Percentiles rank a stretch among this genome's conserved stretches.
Evolutionary conservation across 1,140 invertebrate genomes (phyloP).

Genomic region (Bombus sylvicola): DNA sequence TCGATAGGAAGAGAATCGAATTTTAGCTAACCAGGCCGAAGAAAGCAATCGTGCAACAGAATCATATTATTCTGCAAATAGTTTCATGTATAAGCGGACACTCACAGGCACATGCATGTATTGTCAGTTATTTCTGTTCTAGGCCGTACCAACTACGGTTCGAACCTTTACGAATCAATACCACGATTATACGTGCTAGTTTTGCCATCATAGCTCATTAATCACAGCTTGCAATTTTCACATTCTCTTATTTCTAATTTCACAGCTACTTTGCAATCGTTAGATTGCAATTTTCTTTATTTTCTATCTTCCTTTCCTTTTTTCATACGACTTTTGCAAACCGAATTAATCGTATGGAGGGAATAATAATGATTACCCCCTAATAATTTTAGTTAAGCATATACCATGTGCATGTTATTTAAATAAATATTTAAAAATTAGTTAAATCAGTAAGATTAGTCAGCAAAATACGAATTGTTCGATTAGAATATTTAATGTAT

Average conservation of each 20-base stretch:
- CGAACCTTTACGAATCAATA: constrained; percentile 64
- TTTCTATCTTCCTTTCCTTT: too few relatives aligned
- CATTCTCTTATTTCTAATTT: constrained; percentile 33
- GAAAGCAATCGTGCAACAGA: not conserved
- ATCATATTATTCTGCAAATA: constrained; percentile 15
- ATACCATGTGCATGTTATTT: too few relatives aligned
- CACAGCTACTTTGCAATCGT: not conserved
- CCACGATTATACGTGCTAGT: constrained; percentile 52
- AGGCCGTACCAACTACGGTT: constrained; percentile 66
- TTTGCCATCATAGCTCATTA: constrained; percentile 41
- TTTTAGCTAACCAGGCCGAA: not conserved
- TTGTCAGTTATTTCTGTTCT: constrained; percentile 73
- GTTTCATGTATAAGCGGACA: not conserved
- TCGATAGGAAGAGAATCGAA: constrained; percentile 17
- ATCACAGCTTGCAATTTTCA: constrained; percentile 25
- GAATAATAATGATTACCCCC: not conserved
- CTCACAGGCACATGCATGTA: constrained; percentile 19
- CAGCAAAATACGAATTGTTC: too few relatives aligned
- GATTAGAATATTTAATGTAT: too few relatives aligned
- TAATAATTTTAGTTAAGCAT: too few relatives aligned
- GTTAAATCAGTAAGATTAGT: too few relatives aligned
- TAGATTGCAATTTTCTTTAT: not conserved
- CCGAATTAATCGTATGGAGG: not conserved
- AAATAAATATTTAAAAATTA: too few relatives aligned
- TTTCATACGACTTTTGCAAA: not conserved